Evolutionary conservation across 2,797 vertebrate genomes (phyloP).

Genomic region (Halcyon leucocephala): DNA sequence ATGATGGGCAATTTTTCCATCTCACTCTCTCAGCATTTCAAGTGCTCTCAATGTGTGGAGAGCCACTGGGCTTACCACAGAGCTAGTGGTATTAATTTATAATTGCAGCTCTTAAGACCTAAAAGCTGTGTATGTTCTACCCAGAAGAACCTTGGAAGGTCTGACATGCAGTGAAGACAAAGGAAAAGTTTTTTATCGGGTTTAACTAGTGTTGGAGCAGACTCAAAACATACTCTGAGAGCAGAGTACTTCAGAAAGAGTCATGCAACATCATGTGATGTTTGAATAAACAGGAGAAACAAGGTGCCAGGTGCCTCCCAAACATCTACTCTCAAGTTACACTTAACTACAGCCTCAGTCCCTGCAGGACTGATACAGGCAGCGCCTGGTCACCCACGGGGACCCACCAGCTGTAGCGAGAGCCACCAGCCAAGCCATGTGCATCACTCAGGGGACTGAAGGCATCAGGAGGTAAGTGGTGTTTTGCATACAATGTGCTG

Average conservation of each 20-base stretch:
- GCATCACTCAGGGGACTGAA: neutral
- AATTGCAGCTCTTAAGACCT: neutral
- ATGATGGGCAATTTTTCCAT: neutral
- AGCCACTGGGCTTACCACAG: neutral
- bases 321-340: neutral
- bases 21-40: neutral
- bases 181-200: neutral
- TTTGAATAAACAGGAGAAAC: neutral
- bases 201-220: neutral
- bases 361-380: neutral
- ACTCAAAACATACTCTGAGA: neutral
- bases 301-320: neutral
- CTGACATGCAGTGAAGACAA: neutral
- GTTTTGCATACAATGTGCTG: neutral
- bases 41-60: neutral
- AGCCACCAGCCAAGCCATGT: neutral
- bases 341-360: neutral
- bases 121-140: neutral
- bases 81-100: neutral
- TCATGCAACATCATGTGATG: neutral
- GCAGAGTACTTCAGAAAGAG: neutral
- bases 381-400: neutral
- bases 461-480: neutral
- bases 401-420: neutral
- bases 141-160: neutral